Base-by-base conservation (phyloP, 1,140 invertebrate species). In the Polypedilum pembai region DNA sequence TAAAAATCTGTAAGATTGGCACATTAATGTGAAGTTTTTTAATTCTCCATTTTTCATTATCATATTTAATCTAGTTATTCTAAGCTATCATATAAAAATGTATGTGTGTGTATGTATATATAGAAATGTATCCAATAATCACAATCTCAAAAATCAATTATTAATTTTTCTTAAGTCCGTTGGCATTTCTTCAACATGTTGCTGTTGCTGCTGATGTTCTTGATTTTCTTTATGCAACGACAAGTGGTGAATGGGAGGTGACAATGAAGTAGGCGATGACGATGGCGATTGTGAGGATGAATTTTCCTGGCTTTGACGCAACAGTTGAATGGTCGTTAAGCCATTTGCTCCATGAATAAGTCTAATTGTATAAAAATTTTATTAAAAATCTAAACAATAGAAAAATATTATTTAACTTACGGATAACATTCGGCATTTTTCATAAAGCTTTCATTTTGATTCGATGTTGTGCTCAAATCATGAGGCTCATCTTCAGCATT, bases 401-500 rank as follows among this genome's bases (percentile, higher is more conserved):
- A n/a, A 33, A 8, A 41, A 18, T 10, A 75, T 66, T 0, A 24
- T 33, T 65, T 40, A 7, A 81, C 81, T 81, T 80, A 82, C 81
- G 81, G 81, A 79, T 81, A 82, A 74, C 81, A 82, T 72, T 82
- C 81, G n/a, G n/a, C n/a, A 20, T 65, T 73, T 17, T 40, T 17
- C 74, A 77, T 77, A 33, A 73, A 75, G 40, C 75, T 77, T 63
- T 76, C 77, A 40, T 18, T 20, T 41, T 18, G n/a, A 17, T 41
- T 76, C 77, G 73, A 78, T 77, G 76, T 76, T 80, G 85, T 84
- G 76, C 84, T 85, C 75, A 86, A 77, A 79, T 86, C 85, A 24
- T 85, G 85, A 15, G 85, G 85, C 78, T 84, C 84, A 24, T 85
- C 82, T 63, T 86, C 84, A 75, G 83, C 83, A 10, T 81, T 77